Evolutionary conservation across 2,113 vertebrate genomes (phyloP).

Genomic region (Chionomys nivalis): DNA sequence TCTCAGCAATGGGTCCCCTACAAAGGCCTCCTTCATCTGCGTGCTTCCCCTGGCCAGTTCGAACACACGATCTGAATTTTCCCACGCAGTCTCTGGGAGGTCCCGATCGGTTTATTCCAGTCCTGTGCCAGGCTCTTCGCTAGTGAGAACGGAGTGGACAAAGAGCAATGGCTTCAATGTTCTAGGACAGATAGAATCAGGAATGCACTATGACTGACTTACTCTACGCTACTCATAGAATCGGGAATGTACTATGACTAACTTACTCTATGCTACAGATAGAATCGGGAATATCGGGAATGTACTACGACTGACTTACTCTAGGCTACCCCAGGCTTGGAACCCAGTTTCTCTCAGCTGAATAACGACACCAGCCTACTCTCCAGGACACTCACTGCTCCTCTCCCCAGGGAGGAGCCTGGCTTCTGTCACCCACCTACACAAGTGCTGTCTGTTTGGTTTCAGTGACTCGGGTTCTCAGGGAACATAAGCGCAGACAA

Average conservation of each 20-base stretch:
- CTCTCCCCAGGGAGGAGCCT: too few species aligned
- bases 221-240: background rate
- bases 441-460: background rate
- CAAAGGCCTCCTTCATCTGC: background rate
- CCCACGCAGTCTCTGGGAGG: background rate
- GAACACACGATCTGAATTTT: background rate
- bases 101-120: background rate
- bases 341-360: background rate
- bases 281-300: background rate
- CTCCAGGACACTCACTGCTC: background rate
- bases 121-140: background rate
- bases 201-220: background rate
- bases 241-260: background rate
- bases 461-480: background rate
- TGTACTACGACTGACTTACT: background rate
- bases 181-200: background rate
- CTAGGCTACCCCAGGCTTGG: background rate
- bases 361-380: too few species aligned
- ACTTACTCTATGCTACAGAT: background rate
- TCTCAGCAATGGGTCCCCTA: too few species aligned
- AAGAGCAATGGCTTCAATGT: background rate
- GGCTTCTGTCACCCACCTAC: too few species aligned
- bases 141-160: background rate
- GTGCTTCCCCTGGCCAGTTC: background rate
- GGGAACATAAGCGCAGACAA: background rate